Evolutionary conservation across 2,113 vertebrate species (phyloP).

Genomic region (Cromileptes altivelis): DNA sequence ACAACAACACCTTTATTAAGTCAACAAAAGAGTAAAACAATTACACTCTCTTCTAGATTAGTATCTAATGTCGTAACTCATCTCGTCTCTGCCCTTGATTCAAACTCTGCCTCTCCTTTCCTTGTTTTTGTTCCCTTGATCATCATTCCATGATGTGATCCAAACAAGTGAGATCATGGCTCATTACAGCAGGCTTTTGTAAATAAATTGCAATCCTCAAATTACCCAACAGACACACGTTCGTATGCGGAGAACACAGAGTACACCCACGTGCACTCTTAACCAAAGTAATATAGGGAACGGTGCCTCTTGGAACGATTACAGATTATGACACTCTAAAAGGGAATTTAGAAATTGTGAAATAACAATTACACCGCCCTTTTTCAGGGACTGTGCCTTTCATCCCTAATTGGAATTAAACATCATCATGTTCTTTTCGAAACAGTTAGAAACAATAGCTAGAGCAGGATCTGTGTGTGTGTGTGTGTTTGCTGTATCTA

Average conservation of each 20-base stretch:
- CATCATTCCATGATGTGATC: conserved; percentile 30
- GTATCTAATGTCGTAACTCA: conserved; percentile 50
- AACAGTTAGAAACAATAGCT: conserved; percentile 20
- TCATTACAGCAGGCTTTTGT: conserved; percentile 54
- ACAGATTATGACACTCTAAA: conserved; percentile 42
- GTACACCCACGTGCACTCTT: conserved; percentile 8
- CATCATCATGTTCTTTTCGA: conserved; percentile 1
- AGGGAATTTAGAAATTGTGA: conserved; percentile 48
- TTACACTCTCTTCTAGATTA: conserved; percentile 48
- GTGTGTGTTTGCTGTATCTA: conserved; percentile 22
- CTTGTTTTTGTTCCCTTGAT: conserved; percentile 37
- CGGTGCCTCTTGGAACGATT: conserved; percentile 27
- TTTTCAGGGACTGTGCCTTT: background rate
- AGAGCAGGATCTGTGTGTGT: conserved; percentile 7
- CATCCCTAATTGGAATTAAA: conserved; percentile 13
- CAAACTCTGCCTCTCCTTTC: conserved; percentile 13
- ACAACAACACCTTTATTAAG: conserved; percentile 33
- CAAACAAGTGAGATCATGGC: conserved; percentile 72
- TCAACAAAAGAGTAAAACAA: conserved; percentile 43
- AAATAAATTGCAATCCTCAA: conserved; percentile 53
- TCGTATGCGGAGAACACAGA: background rate
- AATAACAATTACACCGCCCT: conserved; percentile 4
- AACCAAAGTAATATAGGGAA: conserved; percentile 28
- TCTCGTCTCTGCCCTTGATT: background rate
- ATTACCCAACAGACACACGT: conserved; percentile 51